Conservation (phyloP, 1,140 invertebrate species). For the Macrosteles quadrilineatus region DNA sequence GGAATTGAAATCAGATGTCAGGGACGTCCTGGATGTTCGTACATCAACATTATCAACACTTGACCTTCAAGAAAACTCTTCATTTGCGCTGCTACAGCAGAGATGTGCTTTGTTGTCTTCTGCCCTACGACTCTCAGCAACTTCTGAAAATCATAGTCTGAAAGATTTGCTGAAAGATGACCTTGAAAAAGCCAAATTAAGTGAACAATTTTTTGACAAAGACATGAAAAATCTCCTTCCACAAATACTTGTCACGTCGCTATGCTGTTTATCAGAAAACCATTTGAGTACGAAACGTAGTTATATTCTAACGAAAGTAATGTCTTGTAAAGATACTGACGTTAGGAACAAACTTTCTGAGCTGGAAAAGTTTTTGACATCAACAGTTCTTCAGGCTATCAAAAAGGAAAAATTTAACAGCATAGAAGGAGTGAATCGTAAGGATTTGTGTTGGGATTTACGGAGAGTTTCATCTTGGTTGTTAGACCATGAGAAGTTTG, state of each 20-base stretch:
- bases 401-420: background rate
- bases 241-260: background rate
- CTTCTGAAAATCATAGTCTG: background rate
- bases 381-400: background rate
- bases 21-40: conserved; percentile 24
- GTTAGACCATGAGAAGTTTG: background rate
- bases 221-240: conserved; percentile 8
- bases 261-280: background rate
- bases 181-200: background rate
- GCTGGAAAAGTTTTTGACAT: background rate
- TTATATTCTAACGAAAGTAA: background rate
- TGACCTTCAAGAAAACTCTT: conserved; percentile 46
- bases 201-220: conserved; percentile 6
- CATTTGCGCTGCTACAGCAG: conserved; percentile 47
- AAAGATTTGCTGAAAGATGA: conserved; percentile 2
- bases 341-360: background rate
- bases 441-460: conserved; percentile 34
- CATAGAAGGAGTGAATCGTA: background rate
- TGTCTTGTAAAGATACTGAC: background rate
- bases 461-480: conserved; percentile 19
- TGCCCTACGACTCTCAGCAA: background rate
- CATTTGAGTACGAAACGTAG: background rate
- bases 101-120: conserved; percentile 43
- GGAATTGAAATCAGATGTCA: background rate
- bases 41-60: conserved; percentile 43